Evolutionary conservation across 2,888 invertebrate genomes (phyloP).

Genomic region (Cryptosula pallasiana): DNA sequence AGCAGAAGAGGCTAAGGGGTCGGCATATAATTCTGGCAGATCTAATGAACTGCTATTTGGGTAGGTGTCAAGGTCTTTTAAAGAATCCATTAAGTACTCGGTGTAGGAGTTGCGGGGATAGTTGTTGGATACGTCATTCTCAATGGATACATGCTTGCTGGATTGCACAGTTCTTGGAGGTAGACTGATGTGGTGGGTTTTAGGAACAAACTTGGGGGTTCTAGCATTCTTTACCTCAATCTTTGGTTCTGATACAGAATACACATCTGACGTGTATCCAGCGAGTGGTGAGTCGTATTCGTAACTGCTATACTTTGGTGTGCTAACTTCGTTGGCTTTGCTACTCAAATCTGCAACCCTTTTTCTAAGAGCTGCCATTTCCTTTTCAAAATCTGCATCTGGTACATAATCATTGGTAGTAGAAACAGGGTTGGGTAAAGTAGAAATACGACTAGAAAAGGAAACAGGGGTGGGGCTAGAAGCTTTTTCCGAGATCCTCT

Average conservation of each 20-base stretch:
- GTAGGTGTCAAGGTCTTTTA: constrained; percentile 11
- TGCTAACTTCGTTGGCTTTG: not conserved
- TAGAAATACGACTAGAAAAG: constrained; percentile 1
- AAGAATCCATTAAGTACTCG: not conserved
- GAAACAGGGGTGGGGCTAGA: not conserved
- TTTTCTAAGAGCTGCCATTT: constrained; percentile 12
- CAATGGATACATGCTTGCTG: not conserved
- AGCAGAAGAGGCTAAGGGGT: constrained; percentile 1
- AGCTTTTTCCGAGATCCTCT: not conserved
- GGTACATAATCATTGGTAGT: not conserved
- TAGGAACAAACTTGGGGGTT: not conserved
- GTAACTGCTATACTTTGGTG: not conserved
- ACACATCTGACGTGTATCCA: not conserved
- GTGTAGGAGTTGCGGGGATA: not conserved
- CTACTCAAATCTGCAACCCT: constrained; percentile 1
- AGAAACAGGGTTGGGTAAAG: constrained; percentile 1
- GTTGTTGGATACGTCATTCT: not conserved
- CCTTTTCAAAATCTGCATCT: constrained; percentile 16
- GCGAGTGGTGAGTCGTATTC: not conserved
- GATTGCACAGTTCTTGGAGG: not conserved
- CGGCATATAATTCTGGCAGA: not conserved
- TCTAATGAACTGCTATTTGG: not conserved
- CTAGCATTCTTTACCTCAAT: not conserved
- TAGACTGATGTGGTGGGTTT: not conserved
- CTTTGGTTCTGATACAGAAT: constrained; percentile 4